A percentile compares a stretch with the other conserved stretches of the same genome.
Evolutionary conservation across 2,888 invertebrate species (phyloP).

Genomic region (Agonopterix heracliana): DNA sequence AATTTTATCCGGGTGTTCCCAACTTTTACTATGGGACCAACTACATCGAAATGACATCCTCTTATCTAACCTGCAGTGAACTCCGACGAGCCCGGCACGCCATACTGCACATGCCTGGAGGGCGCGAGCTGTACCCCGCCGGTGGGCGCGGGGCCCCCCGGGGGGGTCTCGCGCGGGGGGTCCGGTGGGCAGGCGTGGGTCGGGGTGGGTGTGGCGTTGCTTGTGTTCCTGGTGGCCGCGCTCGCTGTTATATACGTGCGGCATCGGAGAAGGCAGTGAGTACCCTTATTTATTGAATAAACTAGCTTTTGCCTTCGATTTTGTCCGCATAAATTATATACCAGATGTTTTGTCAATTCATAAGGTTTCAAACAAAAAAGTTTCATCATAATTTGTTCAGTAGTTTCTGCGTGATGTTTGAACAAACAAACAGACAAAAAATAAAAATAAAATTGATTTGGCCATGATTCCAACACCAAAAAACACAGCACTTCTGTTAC

Average conservation of each 20-base stretch:
- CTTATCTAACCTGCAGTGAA: slow-evolving; percentile 31
- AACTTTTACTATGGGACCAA: no score
- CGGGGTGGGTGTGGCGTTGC: slow-evolving; percentile 36
- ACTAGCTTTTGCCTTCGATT: no score
- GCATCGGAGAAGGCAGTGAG: slow-evolving; percentile 57
- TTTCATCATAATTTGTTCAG: no score
- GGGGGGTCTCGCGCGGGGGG: slow-evolving; percentile 22
- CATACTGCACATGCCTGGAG: slow-evolving; percentile 54
- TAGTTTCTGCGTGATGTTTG: no score
- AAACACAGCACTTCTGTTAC: no score
- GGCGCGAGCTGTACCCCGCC: slow-evolving; percentile 39
- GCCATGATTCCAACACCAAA: no score
- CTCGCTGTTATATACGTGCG: slow-evolving; percentile 40
- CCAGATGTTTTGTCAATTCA: background rate
- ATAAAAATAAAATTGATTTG: no score
- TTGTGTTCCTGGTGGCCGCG: slow-evolving; percentile 36
- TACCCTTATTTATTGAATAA: slow-evolving; percentile 4
- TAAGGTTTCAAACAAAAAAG: no score
- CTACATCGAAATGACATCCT: no score
- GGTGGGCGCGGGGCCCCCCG: slow-evolving; percentile 12
- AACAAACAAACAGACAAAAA: no score
- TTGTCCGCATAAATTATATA: no score
- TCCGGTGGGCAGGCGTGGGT: slow-evolving; percentile 39
- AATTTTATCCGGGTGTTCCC: no score
- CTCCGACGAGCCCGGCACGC: slow-evolving; percentile 38